These are phyloP conservation scores for Alca torda DNA, from an alignment of 2,797 vertebrate species.

Conservation along the genomic window DNA sequence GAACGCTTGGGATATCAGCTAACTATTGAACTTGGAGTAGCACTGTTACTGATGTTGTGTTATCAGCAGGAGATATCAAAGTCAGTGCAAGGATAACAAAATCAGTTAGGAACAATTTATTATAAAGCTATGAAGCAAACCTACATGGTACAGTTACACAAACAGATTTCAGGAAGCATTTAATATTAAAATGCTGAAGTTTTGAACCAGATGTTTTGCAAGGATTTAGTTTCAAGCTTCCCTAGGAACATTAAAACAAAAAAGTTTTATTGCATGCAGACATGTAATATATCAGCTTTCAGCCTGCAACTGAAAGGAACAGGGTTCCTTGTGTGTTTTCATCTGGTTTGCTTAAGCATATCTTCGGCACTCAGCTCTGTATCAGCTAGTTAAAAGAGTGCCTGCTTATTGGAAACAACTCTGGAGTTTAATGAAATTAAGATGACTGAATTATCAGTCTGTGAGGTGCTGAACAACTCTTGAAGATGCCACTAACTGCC, in stretches of 20 bases:
- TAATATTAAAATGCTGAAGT: conserved; percentile 59
- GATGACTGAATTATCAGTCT: not conserved
- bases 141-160: conserved; percentile 9
- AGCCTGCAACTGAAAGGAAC: conserved; percentile 26
- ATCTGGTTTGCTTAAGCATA: conserved; percentile 20
- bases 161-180: conserved; percentile 60
- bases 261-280: conserved; percentile 48
- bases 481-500: not conserved
- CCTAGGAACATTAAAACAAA: conserved; percentile 48
- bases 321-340: not conserved
- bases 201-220: conserved; percentile 54
- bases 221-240: conserved; percentile 55
- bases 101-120: conserved; percentile 38
- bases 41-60: not conserved
- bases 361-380: not conserved
- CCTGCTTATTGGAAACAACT: not conserved
- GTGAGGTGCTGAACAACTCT: not conserved
- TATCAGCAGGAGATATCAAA: conserved; percentile 50
- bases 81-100: conserved; percentile 35
- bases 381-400: not conserved
- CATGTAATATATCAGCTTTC: conserved; percentile 34
- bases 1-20: conserved; percentile 7
- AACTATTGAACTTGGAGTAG: conserved; percentile 23
- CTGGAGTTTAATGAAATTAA: not conserved
- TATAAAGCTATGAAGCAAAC: conserved; percentile 6